Conservation (phyloP, 2,113 vertebrate species). For the Oreotragus oreotragus region DNA sequence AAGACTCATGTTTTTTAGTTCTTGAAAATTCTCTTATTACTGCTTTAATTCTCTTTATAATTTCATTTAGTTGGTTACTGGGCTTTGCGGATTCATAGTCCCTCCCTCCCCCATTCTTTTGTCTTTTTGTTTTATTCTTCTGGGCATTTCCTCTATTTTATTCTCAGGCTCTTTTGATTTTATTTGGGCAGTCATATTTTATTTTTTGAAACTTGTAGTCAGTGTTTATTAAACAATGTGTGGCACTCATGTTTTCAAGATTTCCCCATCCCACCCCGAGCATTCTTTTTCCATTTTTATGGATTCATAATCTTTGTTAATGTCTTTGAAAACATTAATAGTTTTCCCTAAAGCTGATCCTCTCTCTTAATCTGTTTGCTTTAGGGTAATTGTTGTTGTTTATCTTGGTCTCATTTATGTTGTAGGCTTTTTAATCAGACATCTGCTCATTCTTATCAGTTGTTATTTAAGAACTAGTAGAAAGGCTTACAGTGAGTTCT, state of each 20-base stretch:
- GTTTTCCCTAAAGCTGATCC: background rate
- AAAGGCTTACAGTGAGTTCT: background rate
- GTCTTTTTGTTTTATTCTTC: background rate
- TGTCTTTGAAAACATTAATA: background rate
- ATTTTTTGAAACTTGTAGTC: background rate
- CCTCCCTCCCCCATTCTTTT: background rate
- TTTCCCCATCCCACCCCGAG: rapidly evolving
- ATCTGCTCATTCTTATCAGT: background rate
- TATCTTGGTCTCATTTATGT: background rate
- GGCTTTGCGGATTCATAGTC: background rate
- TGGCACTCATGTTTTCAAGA: background rate
- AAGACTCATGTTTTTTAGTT: background rate
- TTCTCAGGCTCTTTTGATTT: background rate
- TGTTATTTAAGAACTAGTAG: background rate
- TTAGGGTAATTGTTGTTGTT: background rate
- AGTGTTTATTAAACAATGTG: background rate
- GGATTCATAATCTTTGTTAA: background rate
- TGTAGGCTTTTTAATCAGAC: background rate
- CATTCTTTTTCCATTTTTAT: background rate
- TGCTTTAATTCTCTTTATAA: background rate
- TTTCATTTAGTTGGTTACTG: background rate
- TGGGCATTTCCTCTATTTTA: background rate
- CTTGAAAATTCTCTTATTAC: background rate
- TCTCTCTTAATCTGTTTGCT: background rate
- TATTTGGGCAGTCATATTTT: background rate